phyloP scores from a whole-genome alignment of 2,888 invertebrate genomes.

The Melanostoma mellinum region DNA sequence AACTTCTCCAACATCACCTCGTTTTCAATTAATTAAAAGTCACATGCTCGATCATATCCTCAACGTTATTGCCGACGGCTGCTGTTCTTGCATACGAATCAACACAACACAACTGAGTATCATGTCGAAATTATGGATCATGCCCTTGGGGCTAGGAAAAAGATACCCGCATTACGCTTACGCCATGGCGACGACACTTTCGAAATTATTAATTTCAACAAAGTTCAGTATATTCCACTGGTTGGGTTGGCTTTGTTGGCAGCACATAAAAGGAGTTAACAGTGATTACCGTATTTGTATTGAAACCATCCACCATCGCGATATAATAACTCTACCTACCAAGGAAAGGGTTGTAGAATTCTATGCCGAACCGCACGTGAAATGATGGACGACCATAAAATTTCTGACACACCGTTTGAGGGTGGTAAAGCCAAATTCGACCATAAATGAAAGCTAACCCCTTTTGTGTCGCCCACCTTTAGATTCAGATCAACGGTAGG shows the following conservation, averaged over 20 bases:
- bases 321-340: constrained; percentile 28
- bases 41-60: constrained; percentile 48
- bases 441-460: constrained; percentile 53
- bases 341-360: constrained; percentile 23
- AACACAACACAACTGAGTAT: constrained; percentile 24
- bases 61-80: neutral
- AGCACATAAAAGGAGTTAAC: constrained; percentile 8
- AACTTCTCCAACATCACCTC: neutral
- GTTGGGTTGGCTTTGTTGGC: neutral
- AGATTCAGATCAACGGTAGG: constrained; percentile 1
- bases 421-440: constrained; percentile 49
- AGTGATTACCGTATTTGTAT: constrained; percentile 46
- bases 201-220: constrained; percentile 56
- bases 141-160: constrained; percentile 64
- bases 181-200: constrained; percentile 32
- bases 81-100: too few species aligned
- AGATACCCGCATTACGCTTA: constrained; percentile 50
- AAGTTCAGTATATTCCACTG: constrained; percentile 10
- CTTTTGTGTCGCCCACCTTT: constrained; percentile 15
- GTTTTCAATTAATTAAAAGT: constrained; percentile 67
- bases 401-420: constrained; percentile 13
- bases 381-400: constrained; percentile 65
- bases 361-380: constrained; percentile 36
- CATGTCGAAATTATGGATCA: constrained; percentile 69
- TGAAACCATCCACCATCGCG: constrained; percentile 36